Percentiles rank a stretch among this genome's conserved stretches.
phyloP scores from a whole-genome alignment of 2,888 invertebrate species.

The Phragmatobia fuliginosa region DNA sequence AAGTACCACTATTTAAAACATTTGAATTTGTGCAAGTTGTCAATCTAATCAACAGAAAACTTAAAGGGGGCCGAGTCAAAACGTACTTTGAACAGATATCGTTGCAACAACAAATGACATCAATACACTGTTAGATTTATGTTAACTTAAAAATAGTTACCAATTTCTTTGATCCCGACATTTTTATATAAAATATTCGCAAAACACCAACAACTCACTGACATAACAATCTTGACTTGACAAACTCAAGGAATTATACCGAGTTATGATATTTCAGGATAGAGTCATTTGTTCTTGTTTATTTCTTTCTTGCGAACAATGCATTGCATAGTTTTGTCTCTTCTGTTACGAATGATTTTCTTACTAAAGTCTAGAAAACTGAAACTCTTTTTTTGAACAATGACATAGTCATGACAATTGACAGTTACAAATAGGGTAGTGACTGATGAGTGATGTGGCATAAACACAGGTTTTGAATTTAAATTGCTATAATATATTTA shows the following conservation, averaged over 20 bases:
- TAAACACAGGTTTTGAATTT: not conserved
- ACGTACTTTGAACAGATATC: not conserved
- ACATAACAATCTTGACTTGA: constrained; percentile 56
- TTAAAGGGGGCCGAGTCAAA: constrained; percentile 22
- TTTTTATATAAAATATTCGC: constrained; percentile 56
- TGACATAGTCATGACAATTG: constrained; percentile 51
- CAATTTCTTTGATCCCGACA: constrained; percentile 82
- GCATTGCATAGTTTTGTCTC: constrained; percentile 2
- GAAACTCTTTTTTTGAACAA: constrained; percentile 19
- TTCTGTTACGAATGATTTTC: not conserved
- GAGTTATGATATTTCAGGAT: not conserved
- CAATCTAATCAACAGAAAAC: constrained; percentile 43
- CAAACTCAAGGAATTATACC: constrained; percentile 27
- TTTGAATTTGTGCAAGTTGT: constrained; percentile 57
- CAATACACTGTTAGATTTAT: not conserved
- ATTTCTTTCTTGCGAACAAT: not conserved
- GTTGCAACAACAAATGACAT: not conserved
- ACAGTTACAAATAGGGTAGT: constrained; percentile 16
- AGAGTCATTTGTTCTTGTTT: not conserved
- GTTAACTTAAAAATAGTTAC: constrained; percentile 55
- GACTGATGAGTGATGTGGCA: too few species aligned
- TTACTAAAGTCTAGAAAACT: not conserved
- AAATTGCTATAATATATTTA: not conserved
- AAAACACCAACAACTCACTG: constrained; percentile 71
- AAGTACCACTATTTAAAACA: constrained; percentile 35